Conservation (phyloP, 2,797 vertebrate species). For the Mormyrus proboscirostris region DNA sequence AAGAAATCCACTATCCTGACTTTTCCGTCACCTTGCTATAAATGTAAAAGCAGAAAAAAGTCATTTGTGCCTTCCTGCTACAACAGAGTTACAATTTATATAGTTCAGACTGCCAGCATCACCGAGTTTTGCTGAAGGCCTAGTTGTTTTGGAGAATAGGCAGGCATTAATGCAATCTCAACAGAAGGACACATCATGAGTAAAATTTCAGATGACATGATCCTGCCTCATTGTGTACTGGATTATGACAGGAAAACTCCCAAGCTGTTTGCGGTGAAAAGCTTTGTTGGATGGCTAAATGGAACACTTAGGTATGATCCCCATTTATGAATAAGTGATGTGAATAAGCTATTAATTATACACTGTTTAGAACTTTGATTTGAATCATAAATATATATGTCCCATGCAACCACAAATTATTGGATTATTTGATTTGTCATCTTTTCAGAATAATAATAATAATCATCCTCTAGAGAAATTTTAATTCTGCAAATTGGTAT, state of each 20-base stretch:
- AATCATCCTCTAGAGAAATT: not conserved
- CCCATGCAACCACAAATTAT: not conserved
- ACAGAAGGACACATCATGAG: not conserved
- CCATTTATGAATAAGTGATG: not conserved
- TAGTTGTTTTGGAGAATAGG: not conserved
- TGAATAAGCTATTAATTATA: not conserved
- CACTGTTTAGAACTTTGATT: not conserved
- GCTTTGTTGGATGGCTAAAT: not conserved
- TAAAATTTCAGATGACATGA: not conserved
- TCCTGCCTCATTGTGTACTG: not conserved
- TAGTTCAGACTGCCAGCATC: not conserved
- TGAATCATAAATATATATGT: not conserved
- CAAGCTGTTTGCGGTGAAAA: not conserved
- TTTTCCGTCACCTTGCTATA: not conserved
- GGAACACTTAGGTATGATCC: not conserved
- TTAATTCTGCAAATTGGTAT: not conserved
- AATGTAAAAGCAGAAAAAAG: not conserved
- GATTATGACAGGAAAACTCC: not conserved
- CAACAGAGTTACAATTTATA: not conserved
- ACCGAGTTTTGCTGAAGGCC: not conserved
- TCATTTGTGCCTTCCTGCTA: not conserved
- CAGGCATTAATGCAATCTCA: not conserved
- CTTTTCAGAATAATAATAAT: not conserved
- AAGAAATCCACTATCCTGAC: not conserved
- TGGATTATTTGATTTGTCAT: not conserved